Evolutionary conservation across 2,888 invertebrate species (phyloP), one percentile per base, ranked within the genome.

Genomic region (Malthinus seriepunctatus): DNA sequence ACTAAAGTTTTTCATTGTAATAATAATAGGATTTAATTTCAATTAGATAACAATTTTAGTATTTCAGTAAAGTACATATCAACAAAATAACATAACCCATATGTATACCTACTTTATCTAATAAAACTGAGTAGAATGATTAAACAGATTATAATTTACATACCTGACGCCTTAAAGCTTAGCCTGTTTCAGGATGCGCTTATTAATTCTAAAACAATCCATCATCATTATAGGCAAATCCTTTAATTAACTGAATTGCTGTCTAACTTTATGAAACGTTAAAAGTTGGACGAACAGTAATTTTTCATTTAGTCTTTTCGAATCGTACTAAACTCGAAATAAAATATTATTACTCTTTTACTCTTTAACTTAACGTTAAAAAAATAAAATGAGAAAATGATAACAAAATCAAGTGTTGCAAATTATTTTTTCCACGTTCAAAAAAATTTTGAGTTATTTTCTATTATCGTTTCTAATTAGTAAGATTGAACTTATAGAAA

Each of bases 151-250:
- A 55, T 46, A 39, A 50, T 50, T 51, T 51, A 46, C 51, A 38
- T 46, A 56, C 58, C 47, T 49, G 51, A 44, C 42, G 53, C 46
- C 42, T 51, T 53, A 37, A 54, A 49, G 56, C 63, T 57, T 58
- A 54, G 55, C 57, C 59, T 58, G 60, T 49, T 52, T 57, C 56
- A 52, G 60, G 53, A 60, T 63, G 63, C 67, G 65, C 66, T 67
- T 72, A 72, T 74, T 72, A 73, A 73, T 72, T 72, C 67, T 62
- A 55, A 51, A 65, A 70, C 70, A 68, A 73, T 74, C 70, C 69
- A 73, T 74, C 74, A 74, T 71, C 72, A 69, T 73, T 73, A 71
- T 67, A 67, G 68, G 70, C 64, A 70, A 72, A 73, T 72, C 70
- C 71, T 69, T 71, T 73, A 72, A 74, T 74, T 73, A 74, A 70